Base-by-base conservation (phyloP, 2,113 vertebrate species). In the Callithrix jacchus region DNA sequence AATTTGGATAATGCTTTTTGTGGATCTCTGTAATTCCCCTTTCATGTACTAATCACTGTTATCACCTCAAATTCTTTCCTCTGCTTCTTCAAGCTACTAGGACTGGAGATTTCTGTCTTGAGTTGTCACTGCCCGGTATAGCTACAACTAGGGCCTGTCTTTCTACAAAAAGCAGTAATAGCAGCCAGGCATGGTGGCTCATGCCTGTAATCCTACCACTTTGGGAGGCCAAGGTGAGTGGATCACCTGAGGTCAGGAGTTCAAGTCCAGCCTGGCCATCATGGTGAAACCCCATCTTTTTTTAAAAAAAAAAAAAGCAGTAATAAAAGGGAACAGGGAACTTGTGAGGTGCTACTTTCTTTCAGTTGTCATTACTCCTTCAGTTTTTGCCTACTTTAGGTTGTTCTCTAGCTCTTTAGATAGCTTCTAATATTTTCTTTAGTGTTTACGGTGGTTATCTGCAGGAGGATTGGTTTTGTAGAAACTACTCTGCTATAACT, bases 351-450 rank as follows among this genome's bases (percentile, higher is more conserved):
- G 17, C 8, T 71, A 1, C 52, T 32, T 92, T 83, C 40, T 86
- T 83, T 77, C 7, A 79, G 40, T 0, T 77, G 20, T 83, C 70
- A 6, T 70, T 6, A 85, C 8, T 6, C 25, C 1, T 88, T 14
- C 14, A 66, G 32, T 61, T 96, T 94, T 80, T 86, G 20, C 37
- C 42, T 82, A 20, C 42, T 94, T 82, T 90, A 35, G 1, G 10
- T 70, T 91, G 20, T 16, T 76, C 35, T 93, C 30, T 68, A 45
- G 6, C 52, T 89, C 30, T 83, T 96, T 5, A 86, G 27, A 47
- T 86, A 91, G 80, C 49, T 71, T 96, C 70, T 42, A 66, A 12
- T 91, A 70, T 58, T 93, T 93, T 68, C 12, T 64, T 93, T 77
- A 85, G 37, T 30, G 30, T 70, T 81, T 82, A 82, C 30, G 23